These are phyloP conservation scores for Yoshiicerus persimilis DNA, from an alignment of 1,140 invertebrate genomes.

Conservation along the genomic window DNA sequence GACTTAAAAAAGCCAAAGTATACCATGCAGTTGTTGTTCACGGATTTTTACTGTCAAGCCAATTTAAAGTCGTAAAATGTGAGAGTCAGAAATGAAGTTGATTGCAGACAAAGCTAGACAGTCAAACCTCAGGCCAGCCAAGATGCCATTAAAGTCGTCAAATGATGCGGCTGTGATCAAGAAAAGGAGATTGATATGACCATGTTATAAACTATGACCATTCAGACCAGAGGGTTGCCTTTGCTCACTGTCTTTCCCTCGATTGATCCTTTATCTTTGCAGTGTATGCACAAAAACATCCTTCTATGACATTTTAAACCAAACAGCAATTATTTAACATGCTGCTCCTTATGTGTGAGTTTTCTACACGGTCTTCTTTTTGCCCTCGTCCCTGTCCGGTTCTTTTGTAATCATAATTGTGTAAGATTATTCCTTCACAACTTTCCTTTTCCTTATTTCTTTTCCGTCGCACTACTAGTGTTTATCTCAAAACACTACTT, in stretches of 20 bases:
- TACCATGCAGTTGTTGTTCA: not conserved
- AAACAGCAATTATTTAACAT: not conserved
- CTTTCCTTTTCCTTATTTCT: not conserved
- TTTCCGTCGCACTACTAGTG: not conserved
- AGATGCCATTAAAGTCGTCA: not conserved
- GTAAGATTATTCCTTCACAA: not conserved
- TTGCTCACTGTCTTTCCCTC: not conserved
- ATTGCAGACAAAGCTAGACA: not conserved
- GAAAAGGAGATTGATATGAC: not conserved
- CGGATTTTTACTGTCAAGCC: conserved; percentile 1
- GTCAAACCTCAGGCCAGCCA: not conserved
- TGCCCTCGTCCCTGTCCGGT: not conserved
- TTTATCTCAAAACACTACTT: too few species aligned
- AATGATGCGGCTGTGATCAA: conserved; percentile 8
- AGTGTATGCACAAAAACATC: not conserved
- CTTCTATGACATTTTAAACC: not conserved
- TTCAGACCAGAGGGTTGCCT: not conserved
- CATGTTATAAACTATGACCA: not conserved
- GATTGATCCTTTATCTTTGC: not conserved
- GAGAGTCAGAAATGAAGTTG: not conserved
- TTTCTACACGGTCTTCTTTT: not conserved
- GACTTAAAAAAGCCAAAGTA: not conserved
- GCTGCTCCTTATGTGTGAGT: not conserved
- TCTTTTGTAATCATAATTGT: not conserved
- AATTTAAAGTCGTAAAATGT: conserved; percentile 6